Percentiles rank a stretch among this genome's conserved stretches.
These are phyloP conservation scores for Caranx ignobilis DNA, from an alignment of 2,113 vertebrate genomes.

Conservation along the genomic window DNA sequence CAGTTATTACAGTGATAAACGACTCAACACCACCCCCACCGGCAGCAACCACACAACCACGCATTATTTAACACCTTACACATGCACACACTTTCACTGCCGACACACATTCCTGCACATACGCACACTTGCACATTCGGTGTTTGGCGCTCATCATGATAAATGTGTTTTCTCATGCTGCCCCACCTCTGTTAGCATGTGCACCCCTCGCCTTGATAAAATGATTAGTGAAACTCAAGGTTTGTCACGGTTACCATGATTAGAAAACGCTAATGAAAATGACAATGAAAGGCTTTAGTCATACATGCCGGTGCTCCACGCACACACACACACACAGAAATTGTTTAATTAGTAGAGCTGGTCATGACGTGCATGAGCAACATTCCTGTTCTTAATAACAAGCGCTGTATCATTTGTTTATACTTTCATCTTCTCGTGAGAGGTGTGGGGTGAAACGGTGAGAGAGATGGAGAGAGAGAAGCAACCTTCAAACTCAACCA, in stretches of 20 bases:
- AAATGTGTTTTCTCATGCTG: slow-evolving; percentile 79
- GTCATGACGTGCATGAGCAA: slow-evolving; percentile 53
- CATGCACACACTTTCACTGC: slow-evolving; percentile 26
- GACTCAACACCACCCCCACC: slow-evolving; percentile 59
- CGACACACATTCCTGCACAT: slow-evolving; percentile 45
- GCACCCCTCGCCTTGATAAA: slow-evolving; percentile 79
- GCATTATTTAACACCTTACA: slow-evolving; percentile 65
- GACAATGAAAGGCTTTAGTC: slow-evolving; percentile 72
- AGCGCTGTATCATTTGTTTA: slow-evolving; percentile 56
- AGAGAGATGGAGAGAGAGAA: slow-evolving; percentile 1
- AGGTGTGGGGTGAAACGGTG: slow-evolving; percentile 5
- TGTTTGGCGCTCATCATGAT: slow-evolving; percentile 57
- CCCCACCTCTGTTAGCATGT: slow-evolving; percentile 79
- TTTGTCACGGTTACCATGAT: slow-evolving; percentile 83
- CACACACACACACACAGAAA: slow-evolving; percentile 38
- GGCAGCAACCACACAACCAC: slow-evolving; percentile 63
- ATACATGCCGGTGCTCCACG: slow-evolving; percentile 51
- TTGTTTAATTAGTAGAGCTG: slow-evolving; percentile 71
- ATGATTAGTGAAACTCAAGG: slow-evolving; percentile 82
- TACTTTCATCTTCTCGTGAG: slow-evolving; percentile 57
- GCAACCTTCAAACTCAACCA: neutral
- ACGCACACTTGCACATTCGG: slow-evolving; percentile 11
- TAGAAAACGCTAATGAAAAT: slow-evolving; percentile 81
- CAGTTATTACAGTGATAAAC: slow-evolving; percentile 84
- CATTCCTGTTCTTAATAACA: slow-evolving; percentile 65